Evolutionary conservation across 2,113 vertebrate genomes (phyloP), one percentile per base, ranked within the genome.

Genomic region (Microcebus tavaratra): DNA sequence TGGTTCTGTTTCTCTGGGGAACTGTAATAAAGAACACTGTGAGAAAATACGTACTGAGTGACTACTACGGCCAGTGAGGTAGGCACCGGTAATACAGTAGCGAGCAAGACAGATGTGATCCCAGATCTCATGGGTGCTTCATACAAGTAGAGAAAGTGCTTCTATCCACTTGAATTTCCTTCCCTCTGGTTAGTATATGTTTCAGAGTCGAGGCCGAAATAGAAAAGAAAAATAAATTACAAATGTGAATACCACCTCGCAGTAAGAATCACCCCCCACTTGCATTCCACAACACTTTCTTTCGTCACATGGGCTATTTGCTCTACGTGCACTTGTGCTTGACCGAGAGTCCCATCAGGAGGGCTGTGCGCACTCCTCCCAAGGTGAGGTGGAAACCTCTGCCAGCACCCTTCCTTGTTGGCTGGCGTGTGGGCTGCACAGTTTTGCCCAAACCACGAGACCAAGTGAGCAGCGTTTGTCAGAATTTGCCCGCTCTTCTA

Each of bases 381-480:
- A 72, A 25, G 48, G 61, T 95, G 94, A 25, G 67, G 15, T 36
- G 42, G 86, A 7, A 34, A 29, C 2, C 11, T 21, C 17, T 5
- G 55, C 68, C 4, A 2, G 67, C 65, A 45, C 61, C 81, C 8
- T 68, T 88, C 31, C 31, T 14, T 45, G 83, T 96, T 75, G 8
- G 90, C 63, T 10, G 25, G 84, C 68, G 0, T 50, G 31, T 75
- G 4, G 8, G 42, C 48, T 20, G 68, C 85, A 61, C 84, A 21
- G 34, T 59, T 83, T 68, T 63, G n/a, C 45, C 6, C 45, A 11
- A 11, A 2, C 67, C 67, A 11, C 1, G 1, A 0, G 84, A 42
- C 73, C 86, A 63, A 42, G 90, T 6, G 88, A 94, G 59, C 97
- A 96, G 98, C 81, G 17, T 93, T 63, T 97, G 96, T 93, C 67